Evolutionary conservation across 2,888 invertebrate genomes (phyloP).

Genomic region (Cheilosia pagana): DNA sequence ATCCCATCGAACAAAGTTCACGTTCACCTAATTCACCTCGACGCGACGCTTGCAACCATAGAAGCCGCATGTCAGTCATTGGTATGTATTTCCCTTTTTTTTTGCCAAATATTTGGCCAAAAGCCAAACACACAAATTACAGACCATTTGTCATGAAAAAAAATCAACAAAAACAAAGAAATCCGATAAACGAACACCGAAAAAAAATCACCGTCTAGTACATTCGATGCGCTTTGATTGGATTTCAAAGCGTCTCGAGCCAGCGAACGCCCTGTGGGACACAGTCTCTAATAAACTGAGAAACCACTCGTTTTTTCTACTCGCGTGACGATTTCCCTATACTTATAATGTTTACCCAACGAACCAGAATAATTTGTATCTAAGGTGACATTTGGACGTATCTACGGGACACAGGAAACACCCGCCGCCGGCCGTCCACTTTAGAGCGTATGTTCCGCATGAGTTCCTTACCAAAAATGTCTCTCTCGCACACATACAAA

Average conservation of each 20-base stretch:
- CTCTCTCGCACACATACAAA: conserved; percentile 1
- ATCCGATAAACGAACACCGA: neutral
- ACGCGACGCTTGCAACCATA: conserved; percentile 20
- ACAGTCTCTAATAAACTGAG: conserved; percentile 15
- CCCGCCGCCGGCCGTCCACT: neutral
- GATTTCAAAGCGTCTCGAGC: conserved; percentile 50
- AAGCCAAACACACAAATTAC: conserved; percentile 51
- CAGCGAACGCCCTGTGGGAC: conserved; percentile 13
- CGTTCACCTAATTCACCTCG: conserved; percentile 31
- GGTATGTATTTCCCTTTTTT: neutral
- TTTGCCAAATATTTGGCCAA: conserved; percentile 41
- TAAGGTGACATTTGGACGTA: conserved; percentile 39
- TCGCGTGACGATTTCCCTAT: neutral
- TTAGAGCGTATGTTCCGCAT: conserved; percentile 31
- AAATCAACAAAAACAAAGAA: neutral
- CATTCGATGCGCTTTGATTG: conserved; percentile 21
- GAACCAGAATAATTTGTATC: conserved; percentile 29
- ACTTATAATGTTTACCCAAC: neutral
- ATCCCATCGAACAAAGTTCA: neutral
- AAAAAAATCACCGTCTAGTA: conserved; percentile 3
- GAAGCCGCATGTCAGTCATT: conserved; percentile 19
- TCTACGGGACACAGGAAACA: conserved; percentile 24
- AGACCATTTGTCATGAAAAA: conserved; percentile 38
- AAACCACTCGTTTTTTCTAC: conserved; percentile 23
- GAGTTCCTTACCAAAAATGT: conserved; percentile 16